Evolutionary conservation across 2,797 vertebrate species (phyloP).

Genomic region (Myotis findleyi): DNA sequence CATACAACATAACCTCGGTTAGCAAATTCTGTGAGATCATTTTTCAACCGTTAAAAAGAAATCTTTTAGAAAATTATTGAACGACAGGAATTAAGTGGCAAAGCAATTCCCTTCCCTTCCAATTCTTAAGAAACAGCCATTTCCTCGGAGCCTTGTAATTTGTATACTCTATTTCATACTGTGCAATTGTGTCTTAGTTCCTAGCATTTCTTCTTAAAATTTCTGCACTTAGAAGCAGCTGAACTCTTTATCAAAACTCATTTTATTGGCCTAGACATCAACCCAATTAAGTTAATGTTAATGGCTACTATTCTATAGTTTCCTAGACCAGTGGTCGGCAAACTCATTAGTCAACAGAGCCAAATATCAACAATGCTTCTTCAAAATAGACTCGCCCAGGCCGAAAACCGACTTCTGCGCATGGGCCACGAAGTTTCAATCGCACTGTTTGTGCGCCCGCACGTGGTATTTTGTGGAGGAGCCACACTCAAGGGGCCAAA

Average conservation of each 20-base stretch:
- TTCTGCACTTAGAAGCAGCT: not conserved
- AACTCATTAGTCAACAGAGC: no score
- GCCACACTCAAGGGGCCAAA: no score
- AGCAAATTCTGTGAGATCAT: constrained; percentile 52
- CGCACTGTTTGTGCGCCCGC: no score
- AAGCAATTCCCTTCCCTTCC: not conserved
- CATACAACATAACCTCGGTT: constrained; percentile 13
- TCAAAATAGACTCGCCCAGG: no score
- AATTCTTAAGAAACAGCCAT: constrained; percentile 22
- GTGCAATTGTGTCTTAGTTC: not conserved
- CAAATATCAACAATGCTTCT: no score
- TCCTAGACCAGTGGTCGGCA: not conserved
- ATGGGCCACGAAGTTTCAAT: no score
- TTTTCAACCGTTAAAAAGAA: constrained; percentile 50
- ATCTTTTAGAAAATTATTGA: constrained; percentile 25
- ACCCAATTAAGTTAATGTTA: not conserved
- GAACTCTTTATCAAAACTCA: constrained; percentile 5
- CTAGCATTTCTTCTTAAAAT: not conserved
- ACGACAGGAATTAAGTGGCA: constrained; percentile 8
- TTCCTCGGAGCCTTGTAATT: not conserved
- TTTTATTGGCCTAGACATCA: not conserved
- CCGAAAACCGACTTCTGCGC: no score
- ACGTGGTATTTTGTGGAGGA: no score
- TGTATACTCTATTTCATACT: not conserved
- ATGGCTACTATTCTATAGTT: not conserved